Percentiles rank a stretch among this genome's conserved stretches.
phyloP scores from a whole-genome alignment of 64 coral and sea anemone species.

The Exaiptasia diaphana region DNA sequence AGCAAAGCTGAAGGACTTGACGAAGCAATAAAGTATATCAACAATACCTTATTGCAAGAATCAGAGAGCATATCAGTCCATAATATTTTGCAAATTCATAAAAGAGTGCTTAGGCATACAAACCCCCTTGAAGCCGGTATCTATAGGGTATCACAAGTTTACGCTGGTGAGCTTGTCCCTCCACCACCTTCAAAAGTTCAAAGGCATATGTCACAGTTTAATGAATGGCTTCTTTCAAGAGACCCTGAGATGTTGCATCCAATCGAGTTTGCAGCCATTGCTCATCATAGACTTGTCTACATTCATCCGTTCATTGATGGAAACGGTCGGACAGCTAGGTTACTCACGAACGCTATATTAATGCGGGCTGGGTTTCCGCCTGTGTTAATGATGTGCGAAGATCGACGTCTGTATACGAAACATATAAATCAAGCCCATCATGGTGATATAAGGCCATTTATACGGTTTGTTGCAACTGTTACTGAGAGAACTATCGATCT shows the following conservation, averaged over 20 bases:
- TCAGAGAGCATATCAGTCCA: conserved; percentile 63
- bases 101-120: conserved; percentile 78
- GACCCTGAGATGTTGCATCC: conserved; percentile 77
- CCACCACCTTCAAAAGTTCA: conserved; percentile 74
- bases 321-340: conserved; percentile 85
- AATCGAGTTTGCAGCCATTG: conserved; percentile 94
- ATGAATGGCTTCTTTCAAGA: conserved; percentile 70
- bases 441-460: conserved; percentile 93
- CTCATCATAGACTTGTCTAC: conserved; percentile 94
- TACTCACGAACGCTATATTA: conserved; percentile 93
- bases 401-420: conserved; percentile 84
- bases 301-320: conserved; percentile 99
- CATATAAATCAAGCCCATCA: conserved; percentile 87
- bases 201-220: conserved; percentile 84
- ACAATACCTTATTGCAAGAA: conserved; percentile 82
- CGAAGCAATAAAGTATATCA: conserved; percentile 88
- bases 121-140: conserved; percentile 90
- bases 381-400: conserved; percentile 76
- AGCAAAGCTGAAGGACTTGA: conserved; percentile 93
- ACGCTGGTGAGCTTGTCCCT: conserved; percentile 83
- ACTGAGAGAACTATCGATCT: conserved; percentile 96
- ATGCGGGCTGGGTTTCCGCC: conserved; percentile 98
- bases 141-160: conserved; percentile 84
- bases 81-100: conserved; percentile 89
- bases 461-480: conserved; percentile 93